Evolutionary conservation across 64 coral and sea anemone species (phyloP), one percentile per base, ranked within the genome.

Genomic region (Exaiptasia diaphana): DNA sequence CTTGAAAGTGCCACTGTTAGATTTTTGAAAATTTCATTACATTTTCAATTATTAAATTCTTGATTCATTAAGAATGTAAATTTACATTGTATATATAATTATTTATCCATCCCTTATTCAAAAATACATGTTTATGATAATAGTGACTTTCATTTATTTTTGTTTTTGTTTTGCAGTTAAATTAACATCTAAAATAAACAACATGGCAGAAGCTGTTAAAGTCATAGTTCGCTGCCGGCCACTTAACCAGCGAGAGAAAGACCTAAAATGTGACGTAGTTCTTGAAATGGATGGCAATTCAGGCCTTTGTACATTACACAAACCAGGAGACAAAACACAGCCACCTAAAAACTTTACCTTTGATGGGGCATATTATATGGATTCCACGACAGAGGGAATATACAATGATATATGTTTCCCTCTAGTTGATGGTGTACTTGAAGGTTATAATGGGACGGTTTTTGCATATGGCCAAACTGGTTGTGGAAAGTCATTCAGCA

Each of bases 201-300:
- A 84, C n/a, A 99, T 99, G 95, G 95, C 95, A 34, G 95, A 99
- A 80, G 89, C 95, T 80, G 95, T 99, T 10, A 99, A 92, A 89
- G 95, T 99, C 52, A 99, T 99, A 71, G 95, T 99, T 18, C 84
- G 95, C 31, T 99, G 89, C 52, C 85, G 95, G 7, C 95, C 95
- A 27, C 73, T 99, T 39, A 99, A 99, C 68, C 83, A 82, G 61
- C 85, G 95, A 12, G 95, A 99, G 54, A 99, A 91, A 41, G 95
- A 92, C 71, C 50, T 99, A 41, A 92, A 93, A 49, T 99, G 95
- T 77, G 90, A 93, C 28, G 80, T 84, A 4, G 90, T 99, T 11
- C 78, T 99, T 26, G 64, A 92, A 40, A 99, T 99, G 95, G 89
- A 89, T n/a, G 83, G 70, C 20, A 73, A 73, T 8, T 76, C 74